Percentiles rank a stretch among this genome's conserved stretches.
Conservation (phyloP, 2,113 vertebrate species). For the Poeciliopsis prolifica region DNA sequence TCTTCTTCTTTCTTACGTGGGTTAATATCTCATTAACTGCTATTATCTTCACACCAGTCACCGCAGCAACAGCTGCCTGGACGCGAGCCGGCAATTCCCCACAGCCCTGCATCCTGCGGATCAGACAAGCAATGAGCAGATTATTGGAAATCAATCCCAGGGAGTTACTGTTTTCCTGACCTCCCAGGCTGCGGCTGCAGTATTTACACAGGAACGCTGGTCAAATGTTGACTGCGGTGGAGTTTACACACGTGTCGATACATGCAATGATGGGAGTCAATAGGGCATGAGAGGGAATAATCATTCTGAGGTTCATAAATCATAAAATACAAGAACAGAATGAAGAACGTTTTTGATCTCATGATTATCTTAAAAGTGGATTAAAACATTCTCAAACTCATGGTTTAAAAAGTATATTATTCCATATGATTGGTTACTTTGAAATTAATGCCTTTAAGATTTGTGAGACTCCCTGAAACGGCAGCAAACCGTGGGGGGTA, state of each 20-base stretch:
- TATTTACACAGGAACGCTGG: conserved; percentile 60
- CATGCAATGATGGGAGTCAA: conserved; percentile 30
- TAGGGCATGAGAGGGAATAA: conserved; percentile 26
- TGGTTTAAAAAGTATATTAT: too few relatives aligned
- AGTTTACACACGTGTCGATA: conserved; percentile 63
- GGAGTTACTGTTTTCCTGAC: conserved; percentile 67
- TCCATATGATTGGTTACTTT: conserved; percentile 42
- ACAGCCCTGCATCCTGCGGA: conserved; percentile 37
- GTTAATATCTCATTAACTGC: conserved; percentile 75
- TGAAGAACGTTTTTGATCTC: background rate
- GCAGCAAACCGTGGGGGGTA: conserved; percentile 39
- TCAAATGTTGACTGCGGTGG: conserved; percentile 50
- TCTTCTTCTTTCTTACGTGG: conserved; percentile 43
- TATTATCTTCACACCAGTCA: conserved; percentile 56
- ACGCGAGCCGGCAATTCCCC: conserved; percentile 38
- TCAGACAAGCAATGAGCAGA: conserved; percentile 60
- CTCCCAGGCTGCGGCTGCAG: conserved; percentile 60
- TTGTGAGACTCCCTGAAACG: conserved; percentile 28
- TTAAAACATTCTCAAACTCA: background rate
- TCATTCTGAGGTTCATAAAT: conserved; percentile 44
- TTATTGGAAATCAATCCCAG: conserved; percentile 73
- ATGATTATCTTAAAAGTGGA: background rate
- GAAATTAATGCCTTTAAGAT: conserved; percentile 38
- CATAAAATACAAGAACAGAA: conserved; percentile 11
- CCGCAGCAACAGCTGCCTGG: conserved; percentile 43